These are phyloP conservation scores for Hemichromis elongatus DNA, from an alignment of 2,113 vertebrate species.

Conservation along the genomic window DNA sequence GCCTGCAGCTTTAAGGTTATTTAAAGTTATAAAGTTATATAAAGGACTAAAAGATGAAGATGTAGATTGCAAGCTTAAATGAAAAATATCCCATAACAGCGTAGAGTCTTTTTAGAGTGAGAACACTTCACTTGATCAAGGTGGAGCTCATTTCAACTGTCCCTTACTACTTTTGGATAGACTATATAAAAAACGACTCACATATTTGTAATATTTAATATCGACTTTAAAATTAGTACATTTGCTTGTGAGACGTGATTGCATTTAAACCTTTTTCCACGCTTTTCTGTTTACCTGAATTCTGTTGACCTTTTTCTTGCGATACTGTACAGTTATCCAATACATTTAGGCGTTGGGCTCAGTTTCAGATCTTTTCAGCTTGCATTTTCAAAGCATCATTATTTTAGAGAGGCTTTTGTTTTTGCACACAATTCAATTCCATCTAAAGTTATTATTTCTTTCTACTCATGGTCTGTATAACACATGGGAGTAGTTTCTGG, in stretches of 20 bases:
- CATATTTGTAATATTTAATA: background rate
- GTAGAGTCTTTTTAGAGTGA: background rate
- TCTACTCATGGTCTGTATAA: background rate
- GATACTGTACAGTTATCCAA: background rate
- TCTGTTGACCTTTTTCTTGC: background rate
- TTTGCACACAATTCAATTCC: background rate
- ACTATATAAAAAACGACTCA: background rate
- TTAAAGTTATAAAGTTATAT: background rate
- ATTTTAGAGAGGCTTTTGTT: background rate
- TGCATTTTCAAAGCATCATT: background rate
- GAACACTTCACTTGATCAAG: background rate
- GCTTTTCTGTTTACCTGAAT: background rate
- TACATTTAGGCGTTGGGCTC: background rate
- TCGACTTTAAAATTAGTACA: background rate
- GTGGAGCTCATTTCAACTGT: background rate
- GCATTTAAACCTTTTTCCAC: background rate
- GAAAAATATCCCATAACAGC: background rate
- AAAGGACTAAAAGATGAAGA: background rate
- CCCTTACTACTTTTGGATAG: background rate
- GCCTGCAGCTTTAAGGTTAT: too few species aligned
- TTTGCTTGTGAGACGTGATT: background rate
- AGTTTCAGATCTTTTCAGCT: background rate
- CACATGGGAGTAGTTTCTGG: background rate
- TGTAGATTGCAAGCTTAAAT: too few species aligned
- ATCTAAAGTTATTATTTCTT: background rate